These are phyloP conservation scores for Flexamia atlantica DNA, from an alignment of 2,888 invertebrate species.

Conservation along the genomic window DNA sequence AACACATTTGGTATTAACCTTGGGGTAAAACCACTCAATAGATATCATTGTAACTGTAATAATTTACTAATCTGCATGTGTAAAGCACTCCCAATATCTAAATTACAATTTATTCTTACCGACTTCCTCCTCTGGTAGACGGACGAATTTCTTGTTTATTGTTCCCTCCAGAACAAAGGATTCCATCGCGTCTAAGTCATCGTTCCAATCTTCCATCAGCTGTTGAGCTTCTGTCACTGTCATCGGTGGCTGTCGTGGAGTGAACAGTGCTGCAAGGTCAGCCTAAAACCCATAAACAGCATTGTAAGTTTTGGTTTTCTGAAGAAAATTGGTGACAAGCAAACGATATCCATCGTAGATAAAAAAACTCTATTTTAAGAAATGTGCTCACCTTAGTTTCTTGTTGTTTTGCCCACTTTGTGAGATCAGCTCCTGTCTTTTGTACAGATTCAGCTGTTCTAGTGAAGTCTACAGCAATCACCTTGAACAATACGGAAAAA, in stretches of 20 bases:
- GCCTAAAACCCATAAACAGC: no score
- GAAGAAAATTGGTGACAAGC: no score
- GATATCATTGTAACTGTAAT: no score
- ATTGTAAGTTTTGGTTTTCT: no score
- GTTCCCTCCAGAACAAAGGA: constrained; percentile 95
- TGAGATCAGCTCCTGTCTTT: constrained; percentile 96
- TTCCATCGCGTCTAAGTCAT: constrained; percentile 98
- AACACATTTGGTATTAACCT: no score
- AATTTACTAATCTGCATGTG: no score
- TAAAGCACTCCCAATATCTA: no score
- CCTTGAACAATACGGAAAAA: no score
- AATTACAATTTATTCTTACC: constrained; percentile 75
- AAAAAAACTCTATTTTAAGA: neutral
- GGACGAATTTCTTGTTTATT: constrained; percentile 90
- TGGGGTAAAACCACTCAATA: no score
- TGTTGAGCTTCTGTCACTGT: constrained; percentile 89
- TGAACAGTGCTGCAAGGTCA: constrained; percentile 96
- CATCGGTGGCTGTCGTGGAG: constrained; percentile 95
- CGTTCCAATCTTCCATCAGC: constrained; percentile 97
- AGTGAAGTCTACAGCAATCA: constrained; percentile 99
- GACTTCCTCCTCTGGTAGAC: constrained; percentile 95
- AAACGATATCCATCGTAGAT: no score
- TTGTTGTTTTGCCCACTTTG: constrained; percentile 93
- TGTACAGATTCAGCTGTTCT: constrained; percentile 98
- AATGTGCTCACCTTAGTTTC: constrained; percentile 83